phyloP scores from a whole-genome alignment of 2,113 vertebrate species.

The Cyprinus carpio region DNA sequence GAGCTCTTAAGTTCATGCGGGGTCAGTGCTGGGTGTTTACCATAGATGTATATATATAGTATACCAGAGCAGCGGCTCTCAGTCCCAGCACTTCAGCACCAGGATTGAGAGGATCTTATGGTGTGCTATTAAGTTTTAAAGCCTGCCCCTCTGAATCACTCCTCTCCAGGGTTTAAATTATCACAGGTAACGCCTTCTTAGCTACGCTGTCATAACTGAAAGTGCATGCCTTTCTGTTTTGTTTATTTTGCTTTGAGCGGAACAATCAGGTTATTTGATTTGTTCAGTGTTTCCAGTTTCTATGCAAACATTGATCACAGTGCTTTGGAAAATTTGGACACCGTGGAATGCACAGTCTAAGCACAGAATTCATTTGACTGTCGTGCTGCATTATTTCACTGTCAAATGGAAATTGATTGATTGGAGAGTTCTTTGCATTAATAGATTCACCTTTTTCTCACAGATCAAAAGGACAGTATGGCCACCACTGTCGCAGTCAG shows the following conservation, averaged over 20 bases:
- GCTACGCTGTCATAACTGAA: not conserved
- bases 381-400: not conserved
- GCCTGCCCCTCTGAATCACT: not conserved
- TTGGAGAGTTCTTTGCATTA: not conserved
- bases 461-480: conserved; percentile 91
- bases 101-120: not conserved
- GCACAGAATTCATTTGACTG: not conserved
- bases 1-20: not conserved
- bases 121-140: conserved; percentile 19
- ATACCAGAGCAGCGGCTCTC: not conserved
- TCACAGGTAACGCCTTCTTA: conserved; percentile 35
- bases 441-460: conserved; percentile 18
- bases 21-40: not conserved
- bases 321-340: not conserved
- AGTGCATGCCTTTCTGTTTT: conserved; percentile 20
- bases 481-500: conserved; percentile 92
- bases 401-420: not conserved
- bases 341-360: too few relatives aligned
- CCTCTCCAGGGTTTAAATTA: conserved; percentile 14
- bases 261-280: not conserved
- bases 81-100: not conserved
- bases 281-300: not conserved
- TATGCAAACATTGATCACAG: not conserved
- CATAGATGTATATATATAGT: not conserved
- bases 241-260: not conserved